phyloP scores from a whole-genome alignment of 1,140 invertebrate species.

The Venturia canescens region DNA sequence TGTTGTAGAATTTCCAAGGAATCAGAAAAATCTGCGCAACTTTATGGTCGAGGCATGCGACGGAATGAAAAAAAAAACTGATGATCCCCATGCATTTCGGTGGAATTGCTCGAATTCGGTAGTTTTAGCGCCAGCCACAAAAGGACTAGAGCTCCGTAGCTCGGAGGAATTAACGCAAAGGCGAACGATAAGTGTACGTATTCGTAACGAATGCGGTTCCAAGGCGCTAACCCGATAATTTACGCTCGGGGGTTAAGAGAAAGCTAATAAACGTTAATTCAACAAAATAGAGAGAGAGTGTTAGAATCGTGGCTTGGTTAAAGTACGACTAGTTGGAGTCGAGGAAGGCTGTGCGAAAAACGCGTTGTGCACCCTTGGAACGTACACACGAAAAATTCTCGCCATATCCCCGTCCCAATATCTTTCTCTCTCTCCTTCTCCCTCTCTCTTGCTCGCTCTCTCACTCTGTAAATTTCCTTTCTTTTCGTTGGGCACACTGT shows the following conservation, averaged over 20 bases:
- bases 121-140: background rate
- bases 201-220: slow-evolving; percentile 45
- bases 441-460: background rate
- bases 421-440: background rate
- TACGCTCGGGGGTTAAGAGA: slow-evolving; percentile 54
- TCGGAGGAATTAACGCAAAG: slow-evolving; percentile 7
- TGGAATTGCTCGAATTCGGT: background rate
- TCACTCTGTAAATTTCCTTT: background rate
- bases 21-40: no score
- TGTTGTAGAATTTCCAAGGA: no score
- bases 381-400: slow-evolving; percentile 26
- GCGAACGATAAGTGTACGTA: slow-evolving; percentile 47
- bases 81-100: background rate
- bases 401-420: background rate
- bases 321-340: background rate
- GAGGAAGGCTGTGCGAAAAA: slow-evolving; percentile 27
- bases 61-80: no score
- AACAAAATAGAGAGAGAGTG: slow-evolving; percentile 55
- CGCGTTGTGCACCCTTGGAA: slow-evolving; percentile 4
- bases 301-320: background rate
- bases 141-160: slow-evolving; percentile 15
- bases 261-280: slow-evolving; percentile 68
- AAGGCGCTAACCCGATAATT: slow-evolving; percentile 61
- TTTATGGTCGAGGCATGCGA: no score
- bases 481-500: background rate